These are phyloP conservation scores for Myopa tessellatipennis DNA, from an alignment of 2,888 invertebrate species.

Conservation along the genomic window DNA sequence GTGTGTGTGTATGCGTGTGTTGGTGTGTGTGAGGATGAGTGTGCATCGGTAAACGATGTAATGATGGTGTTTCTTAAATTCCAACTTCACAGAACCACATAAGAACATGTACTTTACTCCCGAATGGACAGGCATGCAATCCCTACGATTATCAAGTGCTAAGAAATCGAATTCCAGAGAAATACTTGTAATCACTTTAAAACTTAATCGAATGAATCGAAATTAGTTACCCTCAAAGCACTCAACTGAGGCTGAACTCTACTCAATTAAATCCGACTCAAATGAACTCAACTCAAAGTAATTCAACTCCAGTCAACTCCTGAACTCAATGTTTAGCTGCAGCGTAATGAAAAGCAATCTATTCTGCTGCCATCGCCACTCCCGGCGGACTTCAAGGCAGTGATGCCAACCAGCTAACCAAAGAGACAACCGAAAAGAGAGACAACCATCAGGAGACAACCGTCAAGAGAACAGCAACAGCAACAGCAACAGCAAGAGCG, in stretches of 20 bases:
- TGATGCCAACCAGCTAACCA: too few species aligned
- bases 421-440: too few species aligned
- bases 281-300: too few species aligned
- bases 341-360: conserved; percentile 31
- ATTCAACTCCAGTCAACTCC: background rate
- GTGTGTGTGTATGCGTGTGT: background rate
- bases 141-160: too few species aligned
- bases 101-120: too few species aligned
- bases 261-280: background rate
- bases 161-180: background rate
- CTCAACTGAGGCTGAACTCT: background rate
- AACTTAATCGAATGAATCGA: background rate
- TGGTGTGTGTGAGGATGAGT: background rate
- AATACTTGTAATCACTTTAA: background rate
- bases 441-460: too few species aligned
- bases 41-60: background rate
- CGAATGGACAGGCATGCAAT: too few species aligned
- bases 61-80: background rate
- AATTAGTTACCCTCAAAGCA: background rate
- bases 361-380: conserved; percentile 11
- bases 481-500: background rate
- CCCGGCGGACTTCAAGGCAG: background rate
- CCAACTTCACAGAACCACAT: background rate
- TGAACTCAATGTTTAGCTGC: conserved; percentile 6
- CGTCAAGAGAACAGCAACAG: background rate